Evolutionary conservation across 2,888 invertebrate genomes (phyloP).

Genomic region (Axea sp.): DNA sequence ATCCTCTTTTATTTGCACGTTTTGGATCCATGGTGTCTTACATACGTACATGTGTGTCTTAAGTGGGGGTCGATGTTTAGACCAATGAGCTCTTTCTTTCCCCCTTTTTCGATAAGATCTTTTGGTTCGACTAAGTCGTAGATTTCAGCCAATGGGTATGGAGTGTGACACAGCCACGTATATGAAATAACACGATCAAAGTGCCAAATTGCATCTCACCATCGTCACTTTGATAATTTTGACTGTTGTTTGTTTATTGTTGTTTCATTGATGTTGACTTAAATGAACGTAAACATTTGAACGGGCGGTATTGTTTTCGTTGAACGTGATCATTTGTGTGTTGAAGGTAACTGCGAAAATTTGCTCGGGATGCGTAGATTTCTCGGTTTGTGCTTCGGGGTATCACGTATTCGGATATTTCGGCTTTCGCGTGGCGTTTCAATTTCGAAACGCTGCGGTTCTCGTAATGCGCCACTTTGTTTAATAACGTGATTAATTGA

Average conservation of each 20-base stretch:
- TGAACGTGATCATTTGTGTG: no score
- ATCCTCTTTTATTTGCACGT: no score
- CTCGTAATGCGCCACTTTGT: no score
- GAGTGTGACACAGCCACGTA: constrained; percentile 52
- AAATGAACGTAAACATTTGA: constrained; percentile 36
- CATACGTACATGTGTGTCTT: constrained; percentile 9
- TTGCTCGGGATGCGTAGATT: no score
- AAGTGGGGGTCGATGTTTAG: not conserved
- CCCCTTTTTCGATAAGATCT: constrained; percentile 15
- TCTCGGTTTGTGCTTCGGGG: no score
- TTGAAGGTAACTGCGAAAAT: no score
- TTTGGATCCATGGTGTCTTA: not conserved
- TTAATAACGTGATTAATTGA: no score
- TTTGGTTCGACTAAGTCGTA: constrained; percentile 16
- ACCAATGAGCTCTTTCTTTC: constrained; percentile 8
- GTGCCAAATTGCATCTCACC: constrained; percentile 48
- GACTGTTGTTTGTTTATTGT: constrained; percentile 62
- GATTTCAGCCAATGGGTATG: constrained; percentile 26
- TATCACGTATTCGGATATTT: no score
- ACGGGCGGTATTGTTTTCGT: no score
- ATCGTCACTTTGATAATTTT: constrained; percentile 57
- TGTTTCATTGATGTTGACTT: constrained; percentile 49
- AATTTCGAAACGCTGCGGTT: no score
- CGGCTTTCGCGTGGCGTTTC: no score
- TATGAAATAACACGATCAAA: constrained; percentile 46